A percentile compares a stretch with the other conserved stretches of the same genome.
Evolutionary conservation across 2,888 invertebrate genomes (phyloP).

Genomic region (Biston stratarius): DNA sequence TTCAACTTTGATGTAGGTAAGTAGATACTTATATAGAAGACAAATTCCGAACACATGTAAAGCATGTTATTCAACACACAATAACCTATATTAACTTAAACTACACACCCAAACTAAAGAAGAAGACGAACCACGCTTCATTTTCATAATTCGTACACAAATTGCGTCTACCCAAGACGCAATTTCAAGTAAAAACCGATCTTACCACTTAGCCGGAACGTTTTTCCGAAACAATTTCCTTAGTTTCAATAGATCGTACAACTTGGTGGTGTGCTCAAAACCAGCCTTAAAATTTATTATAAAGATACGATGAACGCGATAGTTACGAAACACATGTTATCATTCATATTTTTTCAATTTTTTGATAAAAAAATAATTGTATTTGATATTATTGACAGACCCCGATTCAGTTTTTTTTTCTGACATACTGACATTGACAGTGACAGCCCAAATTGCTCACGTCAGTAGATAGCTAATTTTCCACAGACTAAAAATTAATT

Average conservation of each 20-base stretch:
- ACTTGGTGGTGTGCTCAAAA: slow-evolving; percentile 47
- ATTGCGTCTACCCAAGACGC: too few species aligned
- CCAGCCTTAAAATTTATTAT: slow-evolving; percentile 56
- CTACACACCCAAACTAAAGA: slow-evolving; percentile 8
- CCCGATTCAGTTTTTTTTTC: slow-evolving; percentile 27
- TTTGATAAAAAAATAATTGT: slow-evolving; percentile 64
- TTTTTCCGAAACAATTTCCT: slow-evolving; percentile 47
- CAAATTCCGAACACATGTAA: slow-evolving; percentile 45
- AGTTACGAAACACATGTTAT: slow-evolving; percentile 67
- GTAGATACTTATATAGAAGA: slow-evolving; percentile 31
- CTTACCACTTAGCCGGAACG: slow-evolving; percentile 66
- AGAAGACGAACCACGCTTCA: slow-evolving; percentile 8
- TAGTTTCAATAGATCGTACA: slow-evolving; percentile 43
- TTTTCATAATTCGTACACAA: background rate
- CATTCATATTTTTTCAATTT: slow-evolving; percentile 73
- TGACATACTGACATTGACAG: background rate
- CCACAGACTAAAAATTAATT: too few species aligned
- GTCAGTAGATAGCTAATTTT: too few species aligned
- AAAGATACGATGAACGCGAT: slow-evolving; percentile 50
- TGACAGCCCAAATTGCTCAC: too few species aligned
- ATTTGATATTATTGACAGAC: slow-evolving; percentile 60
- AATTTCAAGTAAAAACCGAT: slow-evolving; percentile 16
- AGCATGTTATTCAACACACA: slow-evolving; percentile 27
- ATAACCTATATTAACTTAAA: slow-evolving; percentile 9
- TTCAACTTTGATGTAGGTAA: slow-evolving; percentile 39